A percentile compares a stretch with the other conserved stretches of the same genome.
These are phyloP conservation scores for Ceratotherium simum DNA, from an alignment of 2,113 vertebrate species.

Conservation along the genomic window DNA sequence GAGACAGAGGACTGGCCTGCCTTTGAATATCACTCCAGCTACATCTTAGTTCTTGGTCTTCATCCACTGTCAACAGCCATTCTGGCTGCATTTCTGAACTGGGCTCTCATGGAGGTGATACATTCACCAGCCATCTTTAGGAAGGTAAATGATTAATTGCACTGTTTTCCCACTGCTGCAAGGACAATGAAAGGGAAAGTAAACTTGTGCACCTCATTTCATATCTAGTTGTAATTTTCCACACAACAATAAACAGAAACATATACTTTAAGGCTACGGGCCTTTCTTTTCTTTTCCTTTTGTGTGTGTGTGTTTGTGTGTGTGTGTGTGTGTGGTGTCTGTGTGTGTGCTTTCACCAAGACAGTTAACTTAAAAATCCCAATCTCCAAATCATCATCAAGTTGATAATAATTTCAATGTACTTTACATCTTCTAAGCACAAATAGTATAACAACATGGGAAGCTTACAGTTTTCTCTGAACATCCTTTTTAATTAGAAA, in stretches of 20 bases:
- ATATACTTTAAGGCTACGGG: conserved; percentile 71
- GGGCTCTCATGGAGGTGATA: conserved; percentile 80
- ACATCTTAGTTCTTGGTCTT: conserved; percentile 84
- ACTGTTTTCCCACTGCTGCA: conserved; percentile 82
- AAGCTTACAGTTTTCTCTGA: conserved; percentile 61
- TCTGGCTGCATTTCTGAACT: conserved; percentile 83
- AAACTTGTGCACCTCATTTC: conserved; percentile 82
- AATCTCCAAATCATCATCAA: conserved; percentile 52
- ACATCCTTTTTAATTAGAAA: conserved; percentile 59
- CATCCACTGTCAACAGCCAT: conserved; percentile 85
- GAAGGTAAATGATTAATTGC: conserved; percentile 85
- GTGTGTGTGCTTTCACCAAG: conserved; percentile 70
- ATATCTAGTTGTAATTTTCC: conserved; percentile 83
- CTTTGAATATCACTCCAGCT: conserved; percentile 83
- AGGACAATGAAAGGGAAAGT: conserved; percentile 84
- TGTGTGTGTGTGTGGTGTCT: background rate
- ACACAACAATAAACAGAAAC: conserved; percentile 77
- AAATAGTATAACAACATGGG: conserved; percentile 29
- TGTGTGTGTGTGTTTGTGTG: background rate
- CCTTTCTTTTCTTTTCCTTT: conserved; percentile 34
- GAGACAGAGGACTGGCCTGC: conserved; percentile 83
- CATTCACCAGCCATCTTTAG: conserved; percentile 84
- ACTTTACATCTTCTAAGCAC: conserved; percentile 59
- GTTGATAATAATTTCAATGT: conserved; percentile 48
- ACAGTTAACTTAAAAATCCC: conserved; percentile 59